These are phyloP conservation scores for Conus betulinus DNA, from an alignment of 1,140 invertebrate genomes.

Conservation along the genomic window DNA sequence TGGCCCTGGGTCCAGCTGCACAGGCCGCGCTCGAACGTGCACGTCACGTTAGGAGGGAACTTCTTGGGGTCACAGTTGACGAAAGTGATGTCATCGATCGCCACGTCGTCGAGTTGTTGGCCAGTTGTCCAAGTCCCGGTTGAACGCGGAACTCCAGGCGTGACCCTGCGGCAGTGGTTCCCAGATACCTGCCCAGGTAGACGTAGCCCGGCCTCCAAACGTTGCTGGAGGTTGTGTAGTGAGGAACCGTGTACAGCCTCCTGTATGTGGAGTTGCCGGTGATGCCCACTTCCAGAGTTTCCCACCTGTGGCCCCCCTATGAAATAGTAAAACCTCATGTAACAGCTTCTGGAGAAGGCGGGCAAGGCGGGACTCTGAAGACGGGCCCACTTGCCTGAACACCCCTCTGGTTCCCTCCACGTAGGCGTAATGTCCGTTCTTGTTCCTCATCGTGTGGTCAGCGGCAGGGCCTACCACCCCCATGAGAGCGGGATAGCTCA, in stretches of 20 bases:
- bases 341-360: constrained; percentile 56
- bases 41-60: constrained; percentile 66
- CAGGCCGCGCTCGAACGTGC: constrained; percentile 85
- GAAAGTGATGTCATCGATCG: constrained; percentile 85
- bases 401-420: constrained; percentile 65
- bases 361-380: constrained; percentile 67
- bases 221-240: constrained; percentile 50
- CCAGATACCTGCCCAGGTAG: constrained; percentile 8
- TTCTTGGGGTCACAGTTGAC: constrained; percentile 58
- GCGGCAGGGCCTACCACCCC: constrained; percentile 41
- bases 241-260: constrained; percentile 38
- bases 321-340: constrained; percentile 82
- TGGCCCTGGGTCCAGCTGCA: constrained; percentile 87
- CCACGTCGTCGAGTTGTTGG: constrained; percentile 79
- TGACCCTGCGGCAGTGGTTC: background rate
- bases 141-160: constrained; percentile 20
- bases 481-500: constrained; percentile 44
- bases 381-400: constrained; percentile 59
- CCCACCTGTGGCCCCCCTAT: constrained; percentile 80
- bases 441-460: constrained; percentile 59
- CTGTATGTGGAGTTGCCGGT: constrained; percentile 37
- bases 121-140: constrained; percentile 3
- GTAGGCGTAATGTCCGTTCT: constrained; percentile 63
- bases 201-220: background rate
- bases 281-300: constrained; percentile 2